Conservation (phyloP, 2,888 invertebrate genomes). For the Luperina nickerlii region DNA sequence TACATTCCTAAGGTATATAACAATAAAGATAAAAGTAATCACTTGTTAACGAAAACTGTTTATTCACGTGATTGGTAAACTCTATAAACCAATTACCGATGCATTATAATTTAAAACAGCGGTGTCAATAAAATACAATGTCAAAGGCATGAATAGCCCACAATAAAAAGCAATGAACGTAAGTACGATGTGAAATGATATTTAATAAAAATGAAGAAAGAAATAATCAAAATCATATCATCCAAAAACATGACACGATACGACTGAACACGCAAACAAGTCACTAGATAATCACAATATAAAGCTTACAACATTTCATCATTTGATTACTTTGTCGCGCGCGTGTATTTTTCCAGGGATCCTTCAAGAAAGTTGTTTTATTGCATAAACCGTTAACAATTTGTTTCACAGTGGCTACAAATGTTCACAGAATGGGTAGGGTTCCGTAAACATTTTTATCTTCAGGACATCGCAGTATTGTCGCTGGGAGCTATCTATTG, state of each 20-base stretch:
- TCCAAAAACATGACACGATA: conserved; percentile 28
- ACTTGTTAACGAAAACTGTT: conserved; percentile 43
- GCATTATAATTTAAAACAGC: not conserved
- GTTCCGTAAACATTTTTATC: conserved; percentile 49
- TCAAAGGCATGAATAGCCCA: conserved; percentile 9
- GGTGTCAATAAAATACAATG: conserved; percentile 1
- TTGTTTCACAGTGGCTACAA: conserved; percentile 9
- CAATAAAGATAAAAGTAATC: conserved; percentile 51
- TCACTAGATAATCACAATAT: conserved; percentile 19
- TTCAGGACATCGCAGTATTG: conserved; percentile 38
- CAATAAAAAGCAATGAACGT: not conserved
- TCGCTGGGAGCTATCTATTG: conserved; percentile 31
- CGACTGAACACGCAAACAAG: conserved; percentile 33
- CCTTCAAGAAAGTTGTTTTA: conserved; percentile 27
- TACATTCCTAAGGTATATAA: conserved; percentile 42
- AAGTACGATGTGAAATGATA: not conserved
- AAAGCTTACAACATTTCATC: conserved; percentile 28
- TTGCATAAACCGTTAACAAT: conserved; percentile 22
- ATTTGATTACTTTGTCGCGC: conserved; percentile 43
- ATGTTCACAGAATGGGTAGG: conserved; percentile 22
- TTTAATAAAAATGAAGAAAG: conserved; percentile 17
- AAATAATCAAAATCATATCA: conserved; percentile 25
- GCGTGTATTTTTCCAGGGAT: conserved; percentile 45
- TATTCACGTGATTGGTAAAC: conserved; percentile 37
- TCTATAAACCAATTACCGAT: conserved; percentile 12